A percentile compares a stretch with the other conserved stretches of the same genome.
Evolutionary conservation across 2,888 invertebrate species (phyloP).

Genomic region (Lithophane ornitopus): DNA sequence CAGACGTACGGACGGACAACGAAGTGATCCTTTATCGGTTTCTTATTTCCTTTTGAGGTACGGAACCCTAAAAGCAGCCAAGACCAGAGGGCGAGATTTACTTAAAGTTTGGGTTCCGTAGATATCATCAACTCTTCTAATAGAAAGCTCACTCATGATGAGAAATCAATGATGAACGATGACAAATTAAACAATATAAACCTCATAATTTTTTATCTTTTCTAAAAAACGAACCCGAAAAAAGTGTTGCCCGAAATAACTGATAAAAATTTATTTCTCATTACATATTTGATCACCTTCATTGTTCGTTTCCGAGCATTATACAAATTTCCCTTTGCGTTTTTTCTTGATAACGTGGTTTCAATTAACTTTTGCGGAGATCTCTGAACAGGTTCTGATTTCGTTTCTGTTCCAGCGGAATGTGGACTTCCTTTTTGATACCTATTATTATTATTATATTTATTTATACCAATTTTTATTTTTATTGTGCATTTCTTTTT

Average conservation of each 20-base stretch:
- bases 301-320: conserved; percentile 43
- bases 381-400: neutral
- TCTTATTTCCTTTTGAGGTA: no score
- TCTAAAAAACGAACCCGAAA: conserved; percentile 4
- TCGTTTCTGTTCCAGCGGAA: neutral
- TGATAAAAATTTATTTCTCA: conserved; percentile 9
- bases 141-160: no score
- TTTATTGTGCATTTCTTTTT: neutral
- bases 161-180: no score
- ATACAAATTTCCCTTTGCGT: conserved; percentile 16
- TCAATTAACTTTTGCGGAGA: neutral
- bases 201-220: no score
- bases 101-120: neutral
- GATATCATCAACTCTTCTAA: neutral
- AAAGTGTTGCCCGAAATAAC: neutral
- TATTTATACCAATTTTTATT: no score
- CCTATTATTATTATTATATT: no score
- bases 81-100: neutral
- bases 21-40: no score
- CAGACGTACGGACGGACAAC: no score
- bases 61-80: neutral
- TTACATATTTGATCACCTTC: conserved; percentile 42
- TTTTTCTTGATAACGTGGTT: conserved; percentile 1
- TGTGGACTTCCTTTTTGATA: neutral
- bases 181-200: no score